Base-by-base conservation (phyloP, 2,888 invertebrate species). In the Oithona nana region DNA sequence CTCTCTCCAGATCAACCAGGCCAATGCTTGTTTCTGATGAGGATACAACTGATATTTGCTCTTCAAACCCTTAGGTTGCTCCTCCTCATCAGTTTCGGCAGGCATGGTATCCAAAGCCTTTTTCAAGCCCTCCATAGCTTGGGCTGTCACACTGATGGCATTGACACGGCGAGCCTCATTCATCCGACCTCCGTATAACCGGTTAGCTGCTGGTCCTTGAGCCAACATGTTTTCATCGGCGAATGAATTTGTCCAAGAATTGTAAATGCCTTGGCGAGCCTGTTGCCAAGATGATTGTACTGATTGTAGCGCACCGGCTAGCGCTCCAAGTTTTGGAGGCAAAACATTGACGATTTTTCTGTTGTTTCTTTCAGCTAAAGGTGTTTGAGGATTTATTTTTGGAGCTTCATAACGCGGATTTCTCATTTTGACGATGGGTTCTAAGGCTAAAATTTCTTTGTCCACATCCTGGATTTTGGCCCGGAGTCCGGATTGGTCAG, bases 1-100 rank as follows among this genome's bases (percentile, higher is more conserved):
- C 75, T 95, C 95, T 24, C 94, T 75, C 90, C 92, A 94, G 24
- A 78, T 69, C 69, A 95, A 76, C 93, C 94, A 95, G 13, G 84
- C 80, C 0, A 95, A 74, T 0, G 88, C 94, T 69, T 85, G 82
- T 66, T 80, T 77, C 73, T 94, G 94, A 74, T 94, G 90, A 11
- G 78, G 75, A 84, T 90, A 61, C 13, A 61, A 26, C 11, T 22
- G 20, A n/a, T 54, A 29, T 1, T n/a, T 22, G 13, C 22, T 28
- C 28, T 54, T 84, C 2, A 94, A 75, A 8, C 51, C 31, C 29
- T 70, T 69, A 0, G 87, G 86, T 1, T 63, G 56, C 66, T 81
- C 78, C 8, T 76, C 71, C 0, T 79, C 81, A 28, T 75, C 70
- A 11, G 78, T 70, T 67, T 83, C 83, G 1, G 67, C 61, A 0